Percentiles rank a stretch among this genome's conserved stretches.
Conservation (phyloP, 2,797 vertebrate species). For the Pyrocephalus nanus region DNA sequence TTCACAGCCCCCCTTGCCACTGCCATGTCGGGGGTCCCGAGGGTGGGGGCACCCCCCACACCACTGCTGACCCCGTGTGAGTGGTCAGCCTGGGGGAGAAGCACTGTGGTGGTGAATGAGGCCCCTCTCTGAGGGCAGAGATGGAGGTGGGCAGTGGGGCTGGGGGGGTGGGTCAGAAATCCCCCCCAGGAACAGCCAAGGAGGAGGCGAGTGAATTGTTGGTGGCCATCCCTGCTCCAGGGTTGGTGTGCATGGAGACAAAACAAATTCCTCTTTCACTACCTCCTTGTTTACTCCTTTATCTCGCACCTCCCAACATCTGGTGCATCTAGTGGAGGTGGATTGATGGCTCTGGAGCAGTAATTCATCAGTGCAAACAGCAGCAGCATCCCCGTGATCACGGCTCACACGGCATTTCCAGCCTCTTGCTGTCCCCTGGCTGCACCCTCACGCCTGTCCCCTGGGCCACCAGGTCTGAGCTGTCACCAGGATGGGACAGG, state of each 20-base stretch:
- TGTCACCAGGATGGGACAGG: not conserved
- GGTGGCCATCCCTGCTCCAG: not conserved
- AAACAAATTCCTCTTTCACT: not conserved
- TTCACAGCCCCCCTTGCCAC: not conserved
- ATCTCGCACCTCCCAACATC: conserved; percentile 23
- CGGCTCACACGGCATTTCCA: not conserved
- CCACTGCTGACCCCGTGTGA: not conserved
- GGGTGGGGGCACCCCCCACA: not conserved
- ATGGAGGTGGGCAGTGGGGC: not conserved
- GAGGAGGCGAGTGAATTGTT: rapidly evolving
- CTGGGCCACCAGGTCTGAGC: not conserved
- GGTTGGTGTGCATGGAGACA: not conserved
- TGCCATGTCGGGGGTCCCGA: rapidly evolving
- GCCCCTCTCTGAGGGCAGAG: not conserved
- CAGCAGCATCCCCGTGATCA: not conserved
- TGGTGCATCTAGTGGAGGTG: conserved; percentile 25
- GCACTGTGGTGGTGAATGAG: rapidly evolving
- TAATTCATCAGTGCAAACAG: not conserved
- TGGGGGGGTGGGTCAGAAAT: rapidly evolving
- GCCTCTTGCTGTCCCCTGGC: not conserved
- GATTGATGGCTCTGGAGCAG: not conserved
- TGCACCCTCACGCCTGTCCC: rapidly evolving
- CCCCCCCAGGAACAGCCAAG: rapidly evolving
- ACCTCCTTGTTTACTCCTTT: not conserved
- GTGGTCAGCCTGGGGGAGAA: not conserved